A percentile compares a stretch with the other conserved stretches of the same genome.
Evolutionary conservation across 2,888 invertebrate species (phyloP).

Genomic region (Dynastes maya): DNA sequence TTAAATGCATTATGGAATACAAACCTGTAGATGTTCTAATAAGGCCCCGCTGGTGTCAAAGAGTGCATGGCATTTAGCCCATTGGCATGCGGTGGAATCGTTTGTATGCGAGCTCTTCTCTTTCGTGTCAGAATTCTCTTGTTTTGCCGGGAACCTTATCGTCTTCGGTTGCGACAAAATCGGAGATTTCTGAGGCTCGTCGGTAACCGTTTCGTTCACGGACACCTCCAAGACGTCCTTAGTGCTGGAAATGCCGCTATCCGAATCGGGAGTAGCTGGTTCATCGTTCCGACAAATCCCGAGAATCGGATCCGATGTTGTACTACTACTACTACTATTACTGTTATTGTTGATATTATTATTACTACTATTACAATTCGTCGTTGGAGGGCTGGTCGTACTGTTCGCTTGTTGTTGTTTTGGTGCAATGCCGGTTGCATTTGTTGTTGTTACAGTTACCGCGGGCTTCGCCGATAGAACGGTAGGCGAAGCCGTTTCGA

Average conservation of each 20-base stretch:
- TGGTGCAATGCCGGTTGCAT: conserved; percentile 52
- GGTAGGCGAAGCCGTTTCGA: conserved; percentile 68
- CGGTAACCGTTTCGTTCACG: conserved; percentile 61
- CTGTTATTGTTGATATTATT: conserved; percentile 29
- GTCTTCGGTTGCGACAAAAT: conserved; percentile 87
- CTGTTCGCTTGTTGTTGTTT: conserved; percentile 56
- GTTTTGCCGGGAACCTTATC: conserved; percentile 82
- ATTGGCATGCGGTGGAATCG: conserved; percentile 77
- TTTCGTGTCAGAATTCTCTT: conserved; percentile 64
- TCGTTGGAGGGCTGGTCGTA: conserved; percentile 55
- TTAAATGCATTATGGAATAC: conserved; percentile 51
- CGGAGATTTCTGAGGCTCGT: conserved; percentile 77
- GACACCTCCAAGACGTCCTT: conserved; percentile 64
- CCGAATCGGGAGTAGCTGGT: conserved; percentile 62
- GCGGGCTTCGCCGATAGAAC: conserved; percentile 66
- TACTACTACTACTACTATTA: conserved; percentile 24
- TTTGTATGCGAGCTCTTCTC: conserved; percentile 65
- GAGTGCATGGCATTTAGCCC: conserved; percentile 86
- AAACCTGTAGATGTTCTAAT: conserved; percentile 89
- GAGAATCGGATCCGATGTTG: conserved; percentile 53
- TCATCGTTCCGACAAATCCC: conserved; percentile 54
- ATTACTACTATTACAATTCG: conserved; percentile 28
- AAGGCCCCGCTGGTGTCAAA: conserved; percentile 87
- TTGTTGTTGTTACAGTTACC: conserved; percentile 33
- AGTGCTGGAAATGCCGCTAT: conserved; percentile 65